Base-by-base conservation (phyloP, 2,888 invertebrate species). In the Hoplodrina ambigua region DNA sequence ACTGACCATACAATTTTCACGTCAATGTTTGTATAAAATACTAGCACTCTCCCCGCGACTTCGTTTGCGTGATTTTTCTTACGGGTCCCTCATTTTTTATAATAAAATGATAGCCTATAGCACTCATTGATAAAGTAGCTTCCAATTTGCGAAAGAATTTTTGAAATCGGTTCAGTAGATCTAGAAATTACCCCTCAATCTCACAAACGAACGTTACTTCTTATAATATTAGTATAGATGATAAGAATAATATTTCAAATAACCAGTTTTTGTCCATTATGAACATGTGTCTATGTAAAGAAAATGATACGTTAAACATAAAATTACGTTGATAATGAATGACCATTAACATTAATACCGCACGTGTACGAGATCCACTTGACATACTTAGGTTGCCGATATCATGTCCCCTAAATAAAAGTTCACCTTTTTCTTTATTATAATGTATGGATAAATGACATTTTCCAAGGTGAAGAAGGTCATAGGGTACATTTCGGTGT, bases 391-490 rank as follows among this genome's bases (percentile, higher is more conserved):
- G 15, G 30, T 19, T 25, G 11, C 15, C 13, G 6, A 52, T 56
- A 30, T 41, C n/a, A 52, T 44, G 52, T 37, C 3, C 19, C 41
- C 54, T 63, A 56, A 65, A 68, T 46, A 76, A 62, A 81, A 68
- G 11, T 62, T 65, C 60, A 72, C 64, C 66, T 72, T 78, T 73
- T 68, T 49, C 49, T 64, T 49, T 84, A 75, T 65, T 76, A 67
- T 75, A 82, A 82, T 74, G 72, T 75, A 74, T 82, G 82, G 76
- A 85, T 85, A 86, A 84, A 83, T 84, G 83, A 50, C 80, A 82
- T 85, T 86, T 86, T 82, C 74, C 80, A 87, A 88, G 86, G 87
- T 88, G 86, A 88, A 89, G 87, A 81, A 89, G 88, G 90, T 88
- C 88, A 86, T 78, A 70, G 70, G 84, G 85, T 85, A 88, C 88